Evolutionary conservation across 2,113 vertebrate genomes (phyloP), one percentile per base, ranked within the genome.

Genomic region (Mionectes macconnelli): DNA sequence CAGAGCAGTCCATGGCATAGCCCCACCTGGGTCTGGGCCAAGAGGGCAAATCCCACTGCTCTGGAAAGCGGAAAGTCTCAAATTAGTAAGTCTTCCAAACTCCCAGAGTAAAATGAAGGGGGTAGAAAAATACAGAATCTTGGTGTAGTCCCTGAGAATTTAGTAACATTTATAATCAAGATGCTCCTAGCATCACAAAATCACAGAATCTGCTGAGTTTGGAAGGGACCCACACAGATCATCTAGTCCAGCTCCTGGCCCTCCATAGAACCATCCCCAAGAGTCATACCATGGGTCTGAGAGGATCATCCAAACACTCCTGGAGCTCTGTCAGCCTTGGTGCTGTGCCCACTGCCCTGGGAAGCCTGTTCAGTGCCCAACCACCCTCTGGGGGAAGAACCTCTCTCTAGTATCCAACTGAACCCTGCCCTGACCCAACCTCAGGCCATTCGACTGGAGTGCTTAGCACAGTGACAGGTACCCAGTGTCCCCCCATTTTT

Each of bases 121-220:
- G 2, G 2, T 1, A 1, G 8, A 33, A 52, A 67, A 27, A 4
- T 1, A 7, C 0, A 47, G 23, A n/a, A 37, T 66, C 16, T 63
- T 11, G 1, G 18, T 59, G 59, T 69, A 55, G 59, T 42, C 42
- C 50, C 12, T 33, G 35, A n/a, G 30, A 39, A 35, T 84, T 78
- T 55, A 59, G 18, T 20, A 47, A 28, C 25, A 8, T 66, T 83
- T 76, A 39, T 66, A 49, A 66, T 28, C 28, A 30, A 47, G 55
- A 13, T 78, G 50, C 25, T 89, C 24, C 28, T 19, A 33, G 42
- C 37, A 27, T 39, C 59, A 56, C 30, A 56, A n/a, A 22, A 57
- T 57, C 25, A 59, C n/a, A 63, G 37, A 30, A 30, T 30, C 3
- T 40, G 35, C 60, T 40, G 37, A 40, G 25, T 12, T 9, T 49